Base-by-base conservation (phyloP, 2,797 vertebrate genomes). In the Spea hammondii region DNA sequence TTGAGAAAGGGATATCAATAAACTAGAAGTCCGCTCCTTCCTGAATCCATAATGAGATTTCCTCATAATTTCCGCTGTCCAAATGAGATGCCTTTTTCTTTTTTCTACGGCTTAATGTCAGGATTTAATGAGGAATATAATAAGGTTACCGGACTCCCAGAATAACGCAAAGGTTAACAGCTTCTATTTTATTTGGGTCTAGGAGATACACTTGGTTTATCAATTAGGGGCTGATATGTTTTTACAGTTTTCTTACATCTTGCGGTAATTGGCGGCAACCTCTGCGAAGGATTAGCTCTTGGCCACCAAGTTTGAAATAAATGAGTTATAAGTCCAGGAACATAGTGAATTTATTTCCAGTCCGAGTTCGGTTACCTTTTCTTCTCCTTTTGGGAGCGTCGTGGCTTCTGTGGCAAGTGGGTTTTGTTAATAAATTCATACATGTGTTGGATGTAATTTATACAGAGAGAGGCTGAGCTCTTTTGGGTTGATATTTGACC, bases 101-200 rank as follows among this genome's bases (percentile, higher is more conserved):
- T 32, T 32, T 72, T 46, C 67, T 76, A 71, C 68, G 60, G 67
- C 69, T 76, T 76, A 65, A 76, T 81, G 48, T 62, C 64, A 48
- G 64, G 12, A 72, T 76, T 81, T 81, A 81, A 81, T 72, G 79
- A 81, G 73, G 73, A 60, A 59, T 10, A 76, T 49, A 57, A 49
- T 55, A 66, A 48, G 54, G 51, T 69, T 67, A 64, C 50, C 11
- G 59, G 59, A 59, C 32, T 32, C 65, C 51, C 4, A 12, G 46
- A n/a, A 47, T 48, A 74, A 47, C 53, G 45, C 11, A 17, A 64
- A 70, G 72, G 72, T 75, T 75, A 64, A 48, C 14, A 64, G 54
- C 49, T 64, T 17, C 10, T 44, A 45, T 60, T 54, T 32, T 49
- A 78, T 32, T 17, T 12, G 47, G 45, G 51, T 7, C 55, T 9